A percentile compares a stretch with the other conserved stretches of the same genome.
Evolutionary conservation across 2,888 invertebrate genomes (phyloP).

Genomic region (Pheosia gnoma): DNA sequence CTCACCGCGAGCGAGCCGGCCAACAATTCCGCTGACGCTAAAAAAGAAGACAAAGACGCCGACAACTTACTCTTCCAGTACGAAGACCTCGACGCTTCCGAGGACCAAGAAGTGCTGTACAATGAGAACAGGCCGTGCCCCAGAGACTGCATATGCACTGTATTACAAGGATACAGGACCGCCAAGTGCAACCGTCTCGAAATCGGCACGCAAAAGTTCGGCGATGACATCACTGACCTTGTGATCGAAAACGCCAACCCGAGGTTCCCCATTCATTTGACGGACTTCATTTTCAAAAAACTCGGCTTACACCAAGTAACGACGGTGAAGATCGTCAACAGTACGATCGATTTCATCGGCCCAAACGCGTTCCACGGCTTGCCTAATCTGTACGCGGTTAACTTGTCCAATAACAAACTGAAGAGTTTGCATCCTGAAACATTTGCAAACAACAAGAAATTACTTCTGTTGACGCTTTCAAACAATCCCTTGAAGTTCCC

Average conservation of each 20-base stretch:
- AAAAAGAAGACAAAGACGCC: conserved; percentile 57
- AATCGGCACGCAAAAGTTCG: conserved; percentile 87
- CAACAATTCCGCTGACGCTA: conserved; percentile 65
- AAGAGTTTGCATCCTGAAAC: conserved; percentile 87
- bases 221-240: conserved; percentile 86
- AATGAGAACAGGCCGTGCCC: conserved; percentile 84
- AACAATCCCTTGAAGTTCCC: conserved; percentile 86
- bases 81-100: conserved; percentile 74
- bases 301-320: conserved; percentile 86
- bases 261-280: conserved; percentile 83
- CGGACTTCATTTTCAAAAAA: conserved; percentile 84
- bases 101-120: conserved; percentile 77
- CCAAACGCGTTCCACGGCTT: conserved; percentile 88
- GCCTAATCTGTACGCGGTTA: conserved; percentile 86
- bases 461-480: conserved; percentile 86
- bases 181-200: conserved; percentile 88
- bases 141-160: conserved; percentile 85
- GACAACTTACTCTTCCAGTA: conserved; percentile 68
- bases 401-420: conserved; percentile 87
- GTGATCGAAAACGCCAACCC: conserved; percentile 86
- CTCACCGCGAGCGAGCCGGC: conserved; percentile 67
- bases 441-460: conserved; percentile 86
- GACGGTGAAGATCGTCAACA: conserved; percentile 88
- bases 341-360: conserved; percentile 86
- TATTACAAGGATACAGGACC: conserved; percentile 84